These are phyloP conservation scores for Accipiter cooperii DNA, from an alignment of 2,113 vertebrate genomes.

Conservation along the genomic window DNA sequence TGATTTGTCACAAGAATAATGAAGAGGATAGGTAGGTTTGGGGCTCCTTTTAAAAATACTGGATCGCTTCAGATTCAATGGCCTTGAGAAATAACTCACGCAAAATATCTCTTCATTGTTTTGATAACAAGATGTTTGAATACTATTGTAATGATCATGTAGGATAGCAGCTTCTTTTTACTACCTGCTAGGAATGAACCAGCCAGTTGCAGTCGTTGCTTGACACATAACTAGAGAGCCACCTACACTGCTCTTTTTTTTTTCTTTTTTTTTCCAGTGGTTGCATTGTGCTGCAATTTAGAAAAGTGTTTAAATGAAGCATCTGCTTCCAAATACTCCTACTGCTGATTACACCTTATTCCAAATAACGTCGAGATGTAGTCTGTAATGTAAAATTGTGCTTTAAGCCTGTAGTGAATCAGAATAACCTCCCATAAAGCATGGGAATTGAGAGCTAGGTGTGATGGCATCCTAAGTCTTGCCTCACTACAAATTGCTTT, in stretches of 20 bases:
- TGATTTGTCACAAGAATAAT: not conserved
- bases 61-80: not conserved
- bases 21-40: not conserved
- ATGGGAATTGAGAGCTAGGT: not conserved
- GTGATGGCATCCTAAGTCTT: not conserved
- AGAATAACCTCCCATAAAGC: not conserved
- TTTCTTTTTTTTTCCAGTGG: not conserved
- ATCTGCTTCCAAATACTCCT: not conserved
- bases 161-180: not conserved
- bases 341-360: not conserved
- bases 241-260: accelerated
- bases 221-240: not conserved
- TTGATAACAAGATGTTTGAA: not conserved
- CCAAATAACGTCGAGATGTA: not conserved
- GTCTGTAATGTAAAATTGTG: not conserved
- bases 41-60: not conserved
- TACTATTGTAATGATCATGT: accelerated
- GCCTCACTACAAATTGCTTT: not conserved
- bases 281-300: not conserved
- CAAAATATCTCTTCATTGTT: not conserved
- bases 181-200: not conserved
- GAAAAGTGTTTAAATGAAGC: not conserved
- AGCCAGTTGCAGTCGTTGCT: not conserved
- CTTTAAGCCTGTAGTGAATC: not conserved
- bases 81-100: not conserved